Base-by-base conservation (phyloP, 2,797 vertebrate genomes). In the Ceyx erithaca region DNA sequence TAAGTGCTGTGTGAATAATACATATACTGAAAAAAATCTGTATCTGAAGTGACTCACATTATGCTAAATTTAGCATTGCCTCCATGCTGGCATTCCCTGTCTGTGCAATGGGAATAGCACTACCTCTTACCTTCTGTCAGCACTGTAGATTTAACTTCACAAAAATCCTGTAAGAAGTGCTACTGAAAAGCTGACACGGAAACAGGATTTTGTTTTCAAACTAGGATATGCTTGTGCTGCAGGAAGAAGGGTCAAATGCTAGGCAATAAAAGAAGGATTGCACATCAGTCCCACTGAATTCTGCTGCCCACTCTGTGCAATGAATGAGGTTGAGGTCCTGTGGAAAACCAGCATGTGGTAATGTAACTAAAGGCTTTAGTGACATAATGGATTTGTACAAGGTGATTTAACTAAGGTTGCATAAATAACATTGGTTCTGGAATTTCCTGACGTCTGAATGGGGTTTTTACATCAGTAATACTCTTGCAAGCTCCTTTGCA, bases 1-100 rank as follows among this genome's bases (percentile, higher is more conserved):
- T 94, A 88, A 81, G 58, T 83, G 31, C 11, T 16, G 14, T 80
- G 72, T 87, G 87, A 91, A 80, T 83, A 92, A 92, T 72, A 43
- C 16, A 58, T 67, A 69, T 16, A 35, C 21, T 41, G 49, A 83
- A 80, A 40, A 45, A 4, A 6, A 2, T 33, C 25, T 73, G 10
- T 31, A 21, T 85, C 25, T 64, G 49, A 75, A 78, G 30, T 69
- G 59, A 71, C 64, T 86, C 35, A 40, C 14, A 70, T 69, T 89
- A 80, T 71, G 28, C 66, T 82, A 71, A 67, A 66, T 85, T 85
- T 90, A 54, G 64, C 9, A 10, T 81, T 85, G 33, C 70, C 40
- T 78, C 85, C 84, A 31, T 87, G 66, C 73, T 68, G 83, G 43
- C 35, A 62, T 91, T 90, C 73, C 66, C 51, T 19, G 1, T 35